Evolutionary conservation across 2,113 vertebrate species (phyloP), one percentile per base, ranked within the genome.

Genomic region (Nicator chloris): DNA sequence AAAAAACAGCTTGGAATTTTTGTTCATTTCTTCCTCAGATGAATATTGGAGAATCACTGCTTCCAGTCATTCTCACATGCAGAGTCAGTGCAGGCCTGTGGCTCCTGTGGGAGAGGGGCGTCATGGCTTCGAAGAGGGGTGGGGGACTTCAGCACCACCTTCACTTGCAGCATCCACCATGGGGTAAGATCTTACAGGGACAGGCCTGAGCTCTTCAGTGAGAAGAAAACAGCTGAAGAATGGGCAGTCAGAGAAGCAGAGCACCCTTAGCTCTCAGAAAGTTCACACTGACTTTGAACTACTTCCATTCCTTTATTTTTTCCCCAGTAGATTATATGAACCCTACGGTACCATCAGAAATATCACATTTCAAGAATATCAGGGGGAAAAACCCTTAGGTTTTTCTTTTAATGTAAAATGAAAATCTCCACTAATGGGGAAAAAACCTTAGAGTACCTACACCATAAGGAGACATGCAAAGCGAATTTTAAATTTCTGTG

Each of bases 301-400:
- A 39, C 27, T 56, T 60, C 30, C 28, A 13, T 53, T 13, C 15
- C 14, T 39, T 73, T 59, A 57, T 69, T 66, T 87, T 42, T 50
- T 15, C 2, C 19, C 35, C 54, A 57, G 26, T 42, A 57, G 51
- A 40, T 79, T 92, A 64, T 45, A 68, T 37, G 42, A 89, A 50
- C 6, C 31, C 33, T 63, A 60, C 12, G 4, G 24, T 71, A 21
- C 15, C 20, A 28, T 26, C 35, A 86, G 27, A 81, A 88, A 45
- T 26, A 66, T 6, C 26, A 27, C 3, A 26, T 66, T 59, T 68
- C 35, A 94, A 88, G 33, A 56, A 57, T 76, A 45, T 8, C 11
- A 8, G 10, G 7, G 6, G 8, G 3, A 39, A 42, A 18, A 9
- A 0, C 0, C 1, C 14, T 66, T 44, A 71, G 6, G 27, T 37